Conservation (phyloP, 2,113 vertebrate genomes). For the Dolichotis patagonum region DNA sequence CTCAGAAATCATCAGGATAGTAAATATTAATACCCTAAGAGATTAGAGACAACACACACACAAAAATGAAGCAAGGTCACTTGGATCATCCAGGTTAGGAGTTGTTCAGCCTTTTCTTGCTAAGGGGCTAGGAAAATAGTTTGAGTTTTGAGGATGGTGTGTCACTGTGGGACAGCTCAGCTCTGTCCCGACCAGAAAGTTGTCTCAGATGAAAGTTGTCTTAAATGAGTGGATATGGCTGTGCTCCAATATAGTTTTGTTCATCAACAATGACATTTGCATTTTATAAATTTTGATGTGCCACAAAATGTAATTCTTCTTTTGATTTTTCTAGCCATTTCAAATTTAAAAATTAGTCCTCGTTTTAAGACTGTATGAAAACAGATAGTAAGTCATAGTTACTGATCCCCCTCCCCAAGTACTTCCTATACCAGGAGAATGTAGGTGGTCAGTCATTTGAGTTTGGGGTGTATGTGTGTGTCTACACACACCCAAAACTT, state of each 20-base stretch:
- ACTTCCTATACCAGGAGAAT: background rate
- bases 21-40: background rate
- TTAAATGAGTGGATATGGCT: background rate
- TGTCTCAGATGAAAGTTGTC: background rate
- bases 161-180: background rate
- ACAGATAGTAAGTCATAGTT: background rate
- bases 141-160: background rate
- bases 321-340: background rate
- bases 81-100: background rate
- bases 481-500: background rate
- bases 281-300: background rate
- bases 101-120: background rate
- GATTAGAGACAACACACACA: background rate
- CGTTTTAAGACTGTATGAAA: background rate
- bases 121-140: background rate
- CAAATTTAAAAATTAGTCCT: background rate
- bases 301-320: background rate
- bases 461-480: background rate
- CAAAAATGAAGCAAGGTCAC: background rate
- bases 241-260: background rate
- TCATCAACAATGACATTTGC: background rate
- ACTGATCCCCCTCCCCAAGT: fast-evolving
- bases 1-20: background rate
- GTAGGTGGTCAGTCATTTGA: background rate
- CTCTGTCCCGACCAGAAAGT: background rate